Percentiles rank a stretch among this genome's conserved stretches.
These are phyloP conservation scores for Pitta sordida DNA, from an alignment of 2,113 vertebrate species.

Conservation along the genomic window DNA sequence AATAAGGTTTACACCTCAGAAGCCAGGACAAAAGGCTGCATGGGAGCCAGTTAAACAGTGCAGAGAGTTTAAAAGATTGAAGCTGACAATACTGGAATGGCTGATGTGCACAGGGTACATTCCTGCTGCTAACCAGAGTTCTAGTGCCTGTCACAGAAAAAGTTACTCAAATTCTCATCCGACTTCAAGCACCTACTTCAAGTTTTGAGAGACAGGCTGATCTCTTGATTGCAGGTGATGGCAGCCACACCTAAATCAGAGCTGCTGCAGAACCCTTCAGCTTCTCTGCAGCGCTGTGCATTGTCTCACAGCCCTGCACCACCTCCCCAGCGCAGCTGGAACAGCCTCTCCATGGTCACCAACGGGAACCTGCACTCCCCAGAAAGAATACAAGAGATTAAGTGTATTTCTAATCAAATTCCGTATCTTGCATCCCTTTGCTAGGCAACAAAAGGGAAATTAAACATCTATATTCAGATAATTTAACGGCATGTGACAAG, in stretches of 20 bases:
- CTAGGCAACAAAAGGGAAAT: background rate
- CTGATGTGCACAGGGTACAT: background rate
- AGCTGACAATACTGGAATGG: background rate
- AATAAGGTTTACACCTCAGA: background rate
- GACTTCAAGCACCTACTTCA: background rate
- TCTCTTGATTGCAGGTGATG: background rate
- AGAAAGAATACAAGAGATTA: background rate
- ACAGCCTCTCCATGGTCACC: background rate
- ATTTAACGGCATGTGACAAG: background rate
- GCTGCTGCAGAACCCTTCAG: background rate
- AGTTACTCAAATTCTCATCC: background rate
- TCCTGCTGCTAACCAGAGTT: background rate
- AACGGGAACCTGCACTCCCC: background rate
- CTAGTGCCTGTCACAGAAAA: background rate
- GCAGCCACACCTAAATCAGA: background rate
- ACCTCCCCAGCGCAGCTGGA: background rate
- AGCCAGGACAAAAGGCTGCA: background rate
- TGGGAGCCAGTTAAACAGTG: background rate
- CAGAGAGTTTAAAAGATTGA: rapidly evolving
- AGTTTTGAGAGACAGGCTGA: background rate
- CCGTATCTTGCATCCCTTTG: background rate
- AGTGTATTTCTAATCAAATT: background rate
- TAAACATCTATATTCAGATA: background rate
- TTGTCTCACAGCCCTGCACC: background rate
- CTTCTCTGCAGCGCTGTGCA: background rate